Evolutionary conservation across 2,797 vertebrate genomes (phyloP).

Genomic region (Macropus fuliginosus): DNA sequence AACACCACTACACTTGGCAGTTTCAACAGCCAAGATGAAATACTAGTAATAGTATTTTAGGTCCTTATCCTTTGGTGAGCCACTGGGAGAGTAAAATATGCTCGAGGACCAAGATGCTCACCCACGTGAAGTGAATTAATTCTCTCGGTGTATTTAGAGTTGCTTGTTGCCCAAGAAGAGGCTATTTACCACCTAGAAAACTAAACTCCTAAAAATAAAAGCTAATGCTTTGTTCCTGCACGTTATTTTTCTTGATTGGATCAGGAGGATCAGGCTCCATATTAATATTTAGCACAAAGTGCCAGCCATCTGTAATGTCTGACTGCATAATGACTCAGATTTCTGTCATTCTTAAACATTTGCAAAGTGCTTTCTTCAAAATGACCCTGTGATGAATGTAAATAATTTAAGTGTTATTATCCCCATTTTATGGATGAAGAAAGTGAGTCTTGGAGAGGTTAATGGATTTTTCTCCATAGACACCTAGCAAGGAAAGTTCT

Average conservation of each 20-base stretch:
- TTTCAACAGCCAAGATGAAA: slow-evolving; percentile 61
- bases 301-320: neutral
- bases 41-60: neutral
- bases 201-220: slow-evolving; percentile 24
- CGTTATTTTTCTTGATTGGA: slow-evolving; percentile 2
- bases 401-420: neutral
- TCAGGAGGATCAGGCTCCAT: slow-evolving; percentile 6
- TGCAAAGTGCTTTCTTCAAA: neutral
- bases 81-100: slow-evolving; percentile 54
- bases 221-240: slow-evolving; percentile 1
- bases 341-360: neutral
- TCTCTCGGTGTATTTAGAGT: neutral
- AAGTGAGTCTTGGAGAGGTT: neutral
- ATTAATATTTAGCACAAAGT: slow-evolving; percentile 21
- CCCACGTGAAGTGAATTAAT: neutral
- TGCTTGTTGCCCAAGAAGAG: neutral
- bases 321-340: neutral
- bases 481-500: neutral
- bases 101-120: neutral
- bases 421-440: neutral
- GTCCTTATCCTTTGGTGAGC: slow-evolving; percentile 50
- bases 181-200: slow-evolving; percentile 7
- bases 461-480: neutral
- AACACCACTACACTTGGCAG: slow-evolving; percentile 47
- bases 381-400: neutral